A percentile compares a stretch with the other conserved stretches of the same genome.
Evolutionary conservation across 2,797 vertebrate genomes (phyloP).

Genomic region (Pelodytes ibericus): DNA sequence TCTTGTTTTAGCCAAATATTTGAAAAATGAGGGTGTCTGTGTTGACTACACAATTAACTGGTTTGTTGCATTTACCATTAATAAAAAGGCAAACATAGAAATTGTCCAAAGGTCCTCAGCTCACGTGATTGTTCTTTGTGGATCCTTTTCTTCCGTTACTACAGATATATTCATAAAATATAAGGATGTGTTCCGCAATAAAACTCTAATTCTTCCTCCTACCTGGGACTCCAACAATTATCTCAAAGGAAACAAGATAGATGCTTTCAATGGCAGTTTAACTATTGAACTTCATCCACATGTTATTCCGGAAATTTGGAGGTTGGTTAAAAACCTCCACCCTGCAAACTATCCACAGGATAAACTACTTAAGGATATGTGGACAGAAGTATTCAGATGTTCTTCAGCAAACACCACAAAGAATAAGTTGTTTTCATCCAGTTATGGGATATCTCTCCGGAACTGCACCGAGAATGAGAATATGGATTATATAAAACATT

Average conservation of each 20-base stretch:
- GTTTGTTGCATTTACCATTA: too few relatives aligned
- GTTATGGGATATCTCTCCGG: background rate
- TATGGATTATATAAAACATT: background rate
- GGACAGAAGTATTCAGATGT: background rate
- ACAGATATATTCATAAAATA: background rate
- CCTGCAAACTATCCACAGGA: slow-evolving; percentile 13
- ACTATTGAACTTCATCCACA: background rate
- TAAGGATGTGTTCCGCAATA: background rate
- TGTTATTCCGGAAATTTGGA: background rate
- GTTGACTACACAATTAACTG: background rate
- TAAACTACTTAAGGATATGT: slow-evolving; percentile 10
- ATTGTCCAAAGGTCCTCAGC: slow-evolving; percentile 2
- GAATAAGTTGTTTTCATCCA: background rate
- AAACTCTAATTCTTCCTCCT: slow-evolving; percentile 13
- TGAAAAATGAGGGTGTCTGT: background rate
- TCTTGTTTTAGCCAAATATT: background rate
- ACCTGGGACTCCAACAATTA: background rate
- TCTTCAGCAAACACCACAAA: background rate
- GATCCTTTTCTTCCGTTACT: background rate
- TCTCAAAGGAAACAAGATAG: background rate
- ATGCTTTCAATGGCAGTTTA: slow-evolving; percentile 4
- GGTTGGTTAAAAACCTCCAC: slow-evolving; percentile 11
- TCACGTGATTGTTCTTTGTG: slow-evolving; percentile 16
- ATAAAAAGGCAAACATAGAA: too few relatives aligned
- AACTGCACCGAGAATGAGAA: background rate